Evolutionary conservation across 2,113 vertebrate genomes (phyloP), one percentile per base, ranked within the genome.

Genomic region (Prunella himalayana): DNA sequence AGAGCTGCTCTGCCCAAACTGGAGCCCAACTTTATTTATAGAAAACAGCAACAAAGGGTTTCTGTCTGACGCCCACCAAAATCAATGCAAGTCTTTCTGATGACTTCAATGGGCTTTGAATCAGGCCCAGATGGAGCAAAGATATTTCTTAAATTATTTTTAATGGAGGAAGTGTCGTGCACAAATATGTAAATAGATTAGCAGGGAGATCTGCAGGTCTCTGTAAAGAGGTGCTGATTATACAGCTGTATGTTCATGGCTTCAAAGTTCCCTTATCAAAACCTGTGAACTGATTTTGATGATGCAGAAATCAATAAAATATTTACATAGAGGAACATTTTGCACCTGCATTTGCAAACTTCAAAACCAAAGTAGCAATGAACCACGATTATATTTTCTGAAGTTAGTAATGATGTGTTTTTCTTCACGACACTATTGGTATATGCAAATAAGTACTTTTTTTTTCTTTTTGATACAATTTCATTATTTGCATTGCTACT

Each of bases 401-500:
- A 97, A 97, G 92, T 97, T 97, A 80, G 94, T 93, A 95, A 97
- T 76, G 92, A 95, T 97, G 78, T 88, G 90, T 92, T 96, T 97
- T 94, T 95, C 93, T 91, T 92, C 86, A n/a, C 16, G 54, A 96
- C 96, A 97, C 97, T 98, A 98, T 98, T 99, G 99, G 98, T 98
- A 98, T 99, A 98, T 98, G 98, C 99, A 98, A 99, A 98, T 99
- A 99, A 99, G 99, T 98, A 98, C 97, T 98, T 98, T 98, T 98
- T 98, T 88, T 89, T 96, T 53, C 89, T 96, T 98, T 98, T 98
- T 98, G 98, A 99, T 99, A 98, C 98, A 99, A 98, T 99, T 99
- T 99, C 98, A 99, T 99, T 99, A 99, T 99, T 99, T 99, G 99
- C 99, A 98, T 98, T 98, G 98, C 98, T 99, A 96, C 98, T 98